Base-by-base conservation (phyloP, 2,888 invertebrate species). In the Capitulum mitella region DNA sequence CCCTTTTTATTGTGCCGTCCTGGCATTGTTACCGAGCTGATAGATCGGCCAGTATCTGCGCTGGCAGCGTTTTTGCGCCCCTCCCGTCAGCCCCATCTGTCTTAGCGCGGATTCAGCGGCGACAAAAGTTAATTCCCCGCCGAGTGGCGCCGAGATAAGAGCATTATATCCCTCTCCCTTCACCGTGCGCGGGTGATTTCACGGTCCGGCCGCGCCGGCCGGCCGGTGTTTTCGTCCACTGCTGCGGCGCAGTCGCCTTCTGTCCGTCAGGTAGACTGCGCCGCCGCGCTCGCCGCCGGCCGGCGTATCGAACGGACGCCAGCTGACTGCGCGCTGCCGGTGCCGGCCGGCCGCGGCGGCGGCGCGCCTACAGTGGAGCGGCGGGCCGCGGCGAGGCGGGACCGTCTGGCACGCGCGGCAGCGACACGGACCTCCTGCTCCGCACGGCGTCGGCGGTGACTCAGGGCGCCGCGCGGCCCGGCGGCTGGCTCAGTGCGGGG, bases 91-190 rank as follows among this genome's bases (percentile, higher is more conserved):
- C 22, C 70, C 70, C 70, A 70, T 70, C 70, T 40, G 70, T 70
- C 70, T 70, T 26, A 40, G 37, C 37, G 40, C 37, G 70, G 40
- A 70, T 70, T 29, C 70, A 70, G 22, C 37, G 70, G 70, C 40
- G 70, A 70, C 70, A 70, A 70, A 70, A 70, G 70, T 70, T 70
- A 70, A 70, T 70, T 37, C 70, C 22, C 40, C 40, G 70, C 70
- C 40, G 70, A 70, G 70, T 70, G 70, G 70, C 70, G 70, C 70
- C 70, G 16, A 70, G 70, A 70, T 70, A 70, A 70, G 70, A 70
- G 70, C 70, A 70, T 70, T 70, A 70, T 70, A 70, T n/a, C 40
- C 26, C 40, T 29, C 70, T 70, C 40, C 19, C 26, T 16, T 8
- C 10, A 40, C 26, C 19, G 34, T 14, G 5, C 22, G 6, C 40